phyloP scores from a whole-genome alignment of 1,140 invertebrate genomes.

The Zaprionus camerounensis region DNA sequence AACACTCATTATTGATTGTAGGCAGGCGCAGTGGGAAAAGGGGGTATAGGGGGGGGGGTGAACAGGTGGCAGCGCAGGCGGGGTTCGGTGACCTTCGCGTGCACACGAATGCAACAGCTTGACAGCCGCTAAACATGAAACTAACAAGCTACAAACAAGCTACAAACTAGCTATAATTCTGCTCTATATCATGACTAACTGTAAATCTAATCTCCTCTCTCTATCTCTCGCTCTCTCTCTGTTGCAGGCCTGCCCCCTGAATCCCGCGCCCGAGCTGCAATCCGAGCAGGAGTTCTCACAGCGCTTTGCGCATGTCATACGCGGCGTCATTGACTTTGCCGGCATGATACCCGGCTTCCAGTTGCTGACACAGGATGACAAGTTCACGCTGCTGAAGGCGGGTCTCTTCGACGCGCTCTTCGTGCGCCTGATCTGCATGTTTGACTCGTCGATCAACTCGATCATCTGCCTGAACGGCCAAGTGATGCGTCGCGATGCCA shows the following conservation, averaged over 20 bases:
- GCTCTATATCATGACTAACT: not conserved
- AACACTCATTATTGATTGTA: constrained; percentile 73
- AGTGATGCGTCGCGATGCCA: constrained; percentile 94
- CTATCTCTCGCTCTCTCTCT: not conserved
- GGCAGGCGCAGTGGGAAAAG: not conserved
- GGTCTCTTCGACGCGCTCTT: constrained; percentile 97
- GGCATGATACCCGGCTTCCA: constrained; percentile 98
- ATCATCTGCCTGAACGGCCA: constrained; percentile 97
- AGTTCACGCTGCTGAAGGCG: constrained; percentile 97
- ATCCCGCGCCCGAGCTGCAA: constrained; percentile 95
- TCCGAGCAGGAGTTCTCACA: constrained; percentile 96
- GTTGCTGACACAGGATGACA: constrained; percentile 97
- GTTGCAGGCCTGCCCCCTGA: constrained; percentile 85
- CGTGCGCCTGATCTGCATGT: constrained; percentile 96
- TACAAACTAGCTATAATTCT: not conserved
- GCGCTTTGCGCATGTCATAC: constrained; percentile 97
- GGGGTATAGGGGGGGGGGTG: not conserved
- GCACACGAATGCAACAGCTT: constrained; percentile 39
- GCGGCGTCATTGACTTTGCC: constrained; percentile 98
- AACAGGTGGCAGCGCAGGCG: constrained; percentile 3
- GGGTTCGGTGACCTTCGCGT: constrained; percentile 79
- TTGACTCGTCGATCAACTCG: constrained; percentile 94
- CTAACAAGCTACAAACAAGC: not conserved
- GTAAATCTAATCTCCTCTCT: not conserved
- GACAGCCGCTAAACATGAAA: not conserved